phyloP scores from a whole-genome alignment of 2,888 invertebrate species.

The Zhuqinia jingwanae region DNA sequence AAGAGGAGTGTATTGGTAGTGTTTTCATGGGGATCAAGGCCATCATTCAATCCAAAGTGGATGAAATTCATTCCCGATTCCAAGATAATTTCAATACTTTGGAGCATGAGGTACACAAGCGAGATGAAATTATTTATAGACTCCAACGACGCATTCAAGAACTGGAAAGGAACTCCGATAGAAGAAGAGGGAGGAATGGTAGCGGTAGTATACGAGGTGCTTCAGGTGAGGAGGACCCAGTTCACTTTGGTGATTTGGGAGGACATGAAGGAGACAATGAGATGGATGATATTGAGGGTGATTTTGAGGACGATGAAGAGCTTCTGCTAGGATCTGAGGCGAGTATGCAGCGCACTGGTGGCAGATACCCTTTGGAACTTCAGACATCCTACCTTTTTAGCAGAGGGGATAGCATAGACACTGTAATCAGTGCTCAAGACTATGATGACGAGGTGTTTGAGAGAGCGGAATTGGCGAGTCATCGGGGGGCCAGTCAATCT shows the following conservation, averaged over 20 bases:
- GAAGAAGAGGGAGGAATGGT: constrained; percentile 37
- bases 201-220: constrained; percentile 37
- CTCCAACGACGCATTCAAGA: constrained; percentile 88
- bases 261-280: constrained; percentile 69
- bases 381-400: constrained; percentile 77
- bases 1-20: constrained; percentile 91
- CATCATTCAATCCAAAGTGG: constrained; percentile 86
- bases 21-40: constrained; percentile 90
- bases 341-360: neutral
- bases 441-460: constrained; percentile 79
- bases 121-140: constrained; percentile 90
- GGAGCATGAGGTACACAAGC: constrained; percentile 89
- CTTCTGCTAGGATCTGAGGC: constrained; percentile 55
- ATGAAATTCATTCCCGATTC: constrained; percentile 81
- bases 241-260: constrained; percentile 27
- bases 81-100: constrained; percentile 86
- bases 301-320: constrained; percentile 74
- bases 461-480: constrained; percentile 61
- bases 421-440: constrained; percentile 86
- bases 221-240: neutral
- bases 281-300: constrained; percentile 73
- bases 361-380: constrained; percentile 42
- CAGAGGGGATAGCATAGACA: constrained; percentile 85
- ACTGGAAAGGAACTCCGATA: constrained; percentile 82
- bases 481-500: constrained; percentile 40